Evolutionary conservation across 2,113 vertebrate genomes (phyloP).

Genomic region (Phycodurus eques): DNA sequence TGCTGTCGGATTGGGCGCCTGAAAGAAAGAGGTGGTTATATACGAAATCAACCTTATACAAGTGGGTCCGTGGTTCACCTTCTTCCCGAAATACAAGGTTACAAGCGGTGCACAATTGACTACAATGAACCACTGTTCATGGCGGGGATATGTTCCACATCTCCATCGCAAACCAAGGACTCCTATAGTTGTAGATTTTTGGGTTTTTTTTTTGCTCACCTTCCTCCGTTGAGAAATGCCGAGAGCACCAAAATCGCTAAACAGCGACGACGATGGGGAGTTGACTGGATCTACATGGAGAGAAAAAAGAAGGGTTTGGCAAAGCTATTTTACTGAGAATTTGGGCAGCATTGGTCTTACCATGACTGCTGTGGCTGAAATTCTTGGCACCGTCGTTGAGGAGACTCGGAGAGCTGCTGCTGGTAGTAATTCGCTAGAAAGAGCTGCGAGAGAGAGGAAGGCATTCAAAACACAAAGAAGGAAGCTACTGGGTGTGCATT

Average conservation of each 20-base stretch:
- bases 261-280: conserved; percentile 91
- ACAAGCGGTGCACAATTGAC: background rate
- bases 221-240: conserved; percentile 96
- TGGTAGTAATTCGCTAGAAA: conserved; percentile 93
- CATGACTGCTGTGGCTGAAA: conserved; percentile 85
- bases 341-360: conserved; percentile 66
- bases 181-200: background rate
- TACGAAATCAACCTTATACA: background rate
- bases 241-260: conserved; percentile 97
- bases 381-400: conserved; percentile 98
- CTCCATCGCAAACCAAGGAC: background rate
- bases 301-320: background rate
- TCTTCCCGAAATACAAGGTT: no score
- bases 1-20: conserved; percentile 97
- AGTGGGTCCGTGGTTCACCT: no score
- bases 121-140: no score
- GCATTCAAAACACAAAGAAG: conserved; percentile 3
- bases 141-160: background rate
- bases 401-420: conserved; percentile 97
- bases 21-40: background rate
- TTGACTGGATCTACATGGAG: conserved; percentile 83
- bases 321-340: background rate
- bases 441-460: conserved; percentile 23
- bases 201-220: conserved; percentile 69
- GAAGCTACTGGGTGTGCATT: background rate